Conservation (phyloP, 2,797 vertebrate species). For the Melanogrammus aeglefinus region DNA sequence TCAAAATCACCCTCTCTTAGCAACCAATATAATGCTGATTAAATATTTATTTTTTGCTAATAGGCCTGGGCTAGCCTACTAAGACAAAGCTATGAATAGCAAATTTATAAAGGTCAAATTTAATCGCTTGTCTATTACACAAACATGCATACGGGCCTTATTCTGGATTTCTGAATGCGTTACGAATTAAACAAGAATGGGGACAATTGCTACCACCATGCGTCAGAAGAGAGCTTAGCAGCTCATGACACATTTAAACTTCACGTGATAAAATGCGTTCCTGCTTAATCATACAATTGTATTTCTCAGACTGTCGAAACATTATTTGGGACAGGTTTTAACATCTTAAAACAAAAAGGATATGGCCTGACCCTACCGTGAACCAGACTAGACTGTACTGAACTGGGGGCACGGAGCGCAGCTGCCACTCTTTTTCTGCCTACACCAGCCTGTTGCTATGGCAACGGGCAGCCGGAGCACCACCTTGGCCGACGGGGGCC, state of each 20-base stretch:
- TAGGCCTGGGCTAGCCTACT: neutral
- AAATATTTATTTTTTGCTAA: no score
- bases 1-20: neutral
- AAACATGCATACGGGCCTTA: no score
- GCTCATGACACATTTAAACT: neutral
- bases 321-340: neutral
- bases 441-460: slow-evolving; percentile 10
- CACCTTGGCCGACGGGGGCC: neutral
- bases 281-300: no score
- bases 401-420: slow-evolving; percentile 5
- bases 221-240: neutral
- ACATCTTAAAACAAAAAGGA: no score
- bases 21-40: neutral
- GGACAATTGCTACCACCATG: no score
- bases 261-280: no score
- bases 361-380: no score
- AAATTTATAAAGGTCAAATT: neutral
- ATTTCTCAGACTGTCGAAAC: no score
- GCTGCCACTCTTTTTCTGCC: slow-evolving; percentile 9
- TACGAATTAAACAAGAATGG: no score
- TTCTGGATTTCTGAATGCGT: no score
- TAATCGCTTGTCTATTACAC: neutral
- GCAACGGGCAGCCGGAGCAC: neutral
- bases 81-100: neutral
- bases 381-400: slow-evolving; percentile 10